These are phyloP conservation scores for Ancistrus triradiatus DNA, from an alignment of 2,113 vertebrate species.

Conservation along the genomic window DNA sequence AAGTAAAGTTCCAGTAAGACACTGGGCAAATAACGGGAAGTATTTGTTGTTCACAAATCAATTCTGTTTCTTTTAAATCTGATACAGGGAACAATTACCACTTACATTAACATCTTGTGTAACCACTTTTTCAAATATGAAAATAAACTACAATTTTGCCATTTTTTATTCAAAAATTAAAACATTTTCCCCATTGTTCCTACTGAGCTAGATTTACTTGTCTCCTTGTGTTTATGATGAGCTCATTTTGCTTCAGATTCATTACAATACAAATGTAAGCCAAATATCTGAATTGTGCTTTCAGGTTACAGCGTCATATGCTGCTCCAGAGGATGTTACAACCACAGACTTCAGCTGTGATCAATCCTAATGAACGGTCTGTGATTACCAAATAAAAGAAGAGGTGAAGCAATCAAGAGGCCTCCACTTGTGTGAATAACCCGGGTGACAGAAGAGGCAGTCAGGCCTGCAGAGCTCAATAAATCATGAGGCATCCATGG, in stretches of 20 bases:
- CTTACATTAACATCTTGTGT: no score
- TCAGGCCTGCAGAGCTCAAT: conserved; percentile 65
- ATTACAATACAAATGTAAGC: not conserved
- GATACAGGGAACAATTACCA: no score
- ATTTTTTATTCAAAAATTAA: no score
- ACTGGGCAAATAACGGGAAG: no score
- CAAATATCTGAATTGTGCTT: not conserved
- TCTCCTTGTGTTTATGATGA: not conserved
- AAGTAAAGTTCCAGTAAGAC: no score
- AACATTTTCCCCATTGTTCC: no score
- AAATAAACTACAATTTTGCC: no score
- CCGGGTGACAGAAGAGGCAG: conserved; percentile 53
- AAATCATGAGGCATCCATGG: conserved; percentile 70
- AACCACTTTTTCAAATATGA: no score
- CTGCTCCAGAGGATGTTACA: conserved; percentile 14
- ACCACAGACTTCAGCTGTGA: conserved; percentile 44
- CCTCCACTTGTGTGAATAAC: conserved; percentile 53
- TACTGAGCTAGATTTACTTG: not conserved
- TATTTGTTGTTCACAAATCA: no score
- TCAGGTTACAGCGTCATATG: conserved; percentile 5
- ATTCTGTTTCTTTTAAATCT: no score
- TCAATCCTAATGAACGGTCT: conserved; percentile 54
- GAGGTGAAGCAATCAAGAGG: conserved; percentile 51
- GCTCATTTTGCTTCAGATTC: not conserved
- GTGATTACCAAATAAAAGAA: conserved; percentile 52